Evolutionary conservation across 2,888 invertebrate species (phyloP).

Genomic region (Drosophila mulleri): DNA sequence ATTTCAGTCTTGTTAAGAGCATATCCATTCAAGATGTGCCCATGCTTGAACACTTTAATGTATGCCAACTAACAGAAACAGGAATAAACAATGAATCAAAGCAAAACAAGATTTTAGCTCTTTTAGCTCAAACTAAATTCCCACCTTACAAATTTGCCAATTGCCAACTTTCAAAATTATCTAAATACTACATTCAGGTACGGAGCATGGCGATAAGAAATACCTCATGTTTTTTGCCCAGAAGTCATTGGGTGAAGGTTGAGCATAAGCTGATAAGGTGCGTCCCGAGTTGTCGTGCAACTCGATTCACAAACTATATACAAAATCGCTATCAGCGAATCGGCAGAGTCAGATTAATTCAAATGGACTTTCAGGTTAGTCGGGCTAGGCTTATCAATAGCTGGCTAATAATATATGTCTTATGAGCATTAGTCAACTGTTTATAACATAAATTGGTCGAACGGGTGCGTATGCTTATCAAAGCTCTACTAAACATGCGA

Average conservation of each 20-base stretch:
- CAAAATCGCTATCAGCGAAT: not conserved
- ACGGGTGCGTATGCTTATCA: constrained; percentile 20
- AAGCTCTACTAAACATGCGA: not conserved
- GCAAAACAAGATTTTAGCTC: too few species aligned
- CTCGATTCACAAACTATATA: not conserved
- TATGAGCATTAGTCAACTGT: constrained; percentile 1
- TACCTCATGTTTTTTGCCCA: not conserved
- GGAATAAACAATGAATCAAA: too few species aligned
- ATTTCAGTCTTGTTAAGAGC: too few species aligned
- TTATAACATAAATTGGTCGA: not conserved
- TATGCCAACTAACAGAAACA: too few species aligned
- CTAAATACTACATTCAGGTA: not conserved
- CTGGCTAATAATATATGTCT: not conserved
- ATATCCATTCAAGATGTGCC: too few species aligned
- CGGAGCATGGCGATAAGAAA: not conserved
- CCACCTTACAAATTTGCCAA: too few species aligned
- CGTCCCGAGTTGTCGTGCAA: too few species aligned
- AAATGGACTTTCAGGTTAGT: not conserved
- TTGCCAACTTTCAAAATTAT: too few species aligned
- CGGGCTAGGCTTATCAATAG: not conserved
- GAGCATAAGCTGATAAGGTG: not conserved
- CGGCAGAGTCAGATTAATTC: too few species aligned
- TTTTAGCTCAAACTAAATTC: too few species aligned
- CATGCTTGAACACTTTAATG: too few species aligned
- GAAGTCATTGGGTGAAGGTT: constrained; percentile 1